A percentile compares a stretch with the other conserved stretches of the same genome.
Conservation (phyloP, 1,140 invertebrate genomes). For the Drosophila bifasciata region DNA sequence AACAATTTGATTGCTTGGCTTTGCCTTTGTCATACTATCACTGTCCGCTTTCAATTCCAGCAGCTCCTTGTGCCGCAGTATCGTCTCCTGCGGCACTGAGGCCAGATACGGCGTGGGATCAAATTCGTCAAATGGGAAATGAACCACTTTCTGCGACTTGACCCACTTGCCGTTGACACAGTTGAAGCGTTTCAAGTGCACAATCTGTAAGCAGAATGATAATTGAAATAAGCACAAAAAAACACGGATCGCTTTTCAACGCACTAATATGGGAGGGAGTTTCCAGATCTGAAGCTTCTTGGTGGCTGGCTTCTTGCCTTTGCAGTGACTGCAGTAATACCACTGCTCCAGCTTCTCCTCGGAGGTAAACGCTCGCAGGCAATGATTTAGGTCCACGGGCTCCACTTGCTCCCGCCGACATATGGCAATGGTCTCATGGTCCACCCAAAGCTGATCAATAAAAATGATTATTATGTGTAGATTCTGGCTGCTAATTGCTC, state of each 20-base stretch:
- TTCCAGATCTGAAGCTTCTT: slow-evolving; percentile 96
- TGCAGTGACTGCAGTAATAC: slow-evolving; percentile 93
- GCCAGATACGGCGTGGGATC: slow-evolving; percentile 92
- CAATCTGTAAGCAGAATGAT: slow-evolving; percentile 87
- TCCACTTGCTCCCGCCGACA: slow-evolving; percentile 89
- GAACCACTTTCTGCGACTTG: slow-evolving; percentile 96
- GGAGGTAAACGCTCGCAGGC: slow-evolving; percentile 93
- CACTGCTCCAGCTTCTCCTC: slow-evolving; percentile 93
- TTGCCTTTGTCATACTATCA: slow-evolving; percentile 1
- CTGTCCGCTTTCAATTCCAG: slow-evolving; percentile 69
- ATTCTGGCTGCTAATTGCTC: no score
- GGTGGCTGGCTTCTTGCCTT: slow-evolving; percentile 91
- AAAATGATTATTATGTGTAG: slow-evolving; percentile 52
- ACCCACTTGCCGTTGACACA: slow-evolving; percentile 95
- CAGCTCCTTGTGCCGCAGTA: slow-evolving; percentile 87
- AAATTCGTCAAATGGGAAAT: slow-evolving; percentile 93
- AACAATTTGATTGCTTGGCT: slow-evolving; percentile 49
- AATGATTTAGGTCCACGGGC: slow-evolving; percentile 91
- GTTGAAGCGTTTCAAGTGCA: slow-evolving; percentile 95
- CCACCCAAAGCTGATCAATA: slow-evolving; percentile 86
- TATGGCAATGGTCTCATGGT: slow-evolving; percentile 89
- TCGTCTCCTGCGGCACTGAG: slow-evolving; percentile 90
- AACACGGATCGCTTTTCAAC: slow-evolving; percentile 49
- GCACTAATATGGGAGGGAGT: slow-evolving; percentile 92
- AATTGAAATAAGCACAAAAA: background rate